Evolutionary conservation across 1,140 invertebrate species (phyloP), one percentile per base, ranked within the genome.

Genomic region (Calephelis virginiensis): DNA sequence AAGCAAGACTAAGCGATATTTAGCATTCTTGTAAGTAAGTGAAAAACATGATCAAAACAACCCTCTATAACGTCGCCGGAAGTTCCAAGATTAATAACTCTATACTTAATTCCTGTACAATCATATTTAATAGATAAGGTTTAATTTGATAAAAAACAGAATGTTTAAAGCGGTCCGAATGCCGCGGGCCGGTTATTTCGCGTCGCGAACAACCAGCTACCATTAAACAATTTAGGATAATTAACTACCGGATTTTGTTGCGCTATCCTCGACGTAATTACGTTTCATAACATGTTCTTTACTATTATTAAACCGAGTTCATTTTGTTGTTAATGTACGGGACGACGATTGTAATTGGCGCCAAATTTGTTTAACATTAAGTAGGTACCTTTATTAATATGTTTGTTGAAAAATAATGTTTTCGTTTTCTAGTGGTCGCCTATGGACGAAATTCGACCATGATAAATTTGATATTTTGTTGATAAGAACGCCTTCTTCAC

Each of bases 221-320:
- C 76, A 90, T 90, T 90, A 90, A 83, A 89, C 87, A 90, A 90
- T 90, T 90, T 89, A 78, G 84, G 77, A 86, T 80, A 87, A 90
- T 90, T 90, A 90, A 90, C 87, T 90, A 89, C 86, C 80, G 87
- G 85, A 86, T 82, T 83, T 86, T 78, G 82, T 82, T 59, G 56
- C 56, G 56, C 56, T 59, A 59, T 59, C 37, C 56, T 38, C 17
- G 12, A 67, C 71, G 77, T 85, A 86, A 89, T 89, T 86, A 80
- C 77, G 70, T 84, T 80, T 84, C 81, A 86, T 88, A 86, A 85
- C 85, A 86, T 81, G 80, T 73, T 70, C 61, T 71, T 75, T 78
- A 77, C 72, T 80, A 74, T 81, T 76, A 86, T 87, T 85, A 86
- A 74, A 64, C 67, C 70, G 71, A 74, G 73, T 75, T 80, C 28